phyloP scores from a whole-genome alignment of 2,888 invertebrate species.

The Lomographa bimaculata region DNA sequence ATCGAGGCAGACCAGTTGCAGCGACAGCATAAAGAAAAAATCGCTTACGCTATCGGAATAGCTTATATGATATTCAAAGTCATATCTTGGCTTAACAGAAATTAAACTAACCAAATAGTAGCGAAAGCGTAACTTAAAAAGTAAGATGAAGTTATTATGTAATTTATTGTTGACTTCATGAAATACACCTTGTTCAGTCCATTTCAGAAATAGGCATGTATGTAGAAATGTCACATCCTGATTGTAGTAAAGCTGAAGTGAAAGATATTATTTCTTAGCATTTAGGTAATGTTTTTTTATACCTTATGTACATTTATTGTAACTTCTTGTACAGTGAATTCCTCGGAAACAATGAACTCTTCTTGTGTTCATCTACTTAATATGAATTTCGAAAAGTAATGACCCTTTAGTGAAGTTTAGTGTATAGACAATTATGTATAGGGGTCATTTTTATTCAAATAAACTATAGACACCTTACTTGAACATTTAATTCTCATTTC shows the following conservation, averaged over 20 bases:
- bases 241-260: constrained; percentile 56
- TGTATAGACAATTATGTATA: constrained; percentile 53
- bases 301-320: constrained; percentile 54
- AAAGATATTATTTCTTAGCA: constrained; percentile 62
- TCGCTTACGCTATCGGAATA: constrained; percentile 92
- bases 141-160: constrained; percentile 65
- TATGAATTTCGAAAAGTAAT: constrained; percentile 63
- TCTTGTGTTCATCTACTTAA: constrained; percentile 48
- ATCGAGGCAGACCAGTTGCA: constrained; percentile 94
- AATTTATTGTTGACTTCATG: constrained; percentile 64
- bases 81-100: constrained; percentile 89
- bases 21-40: constrained; percentile 93
- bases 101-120: constrained; percentile 53
- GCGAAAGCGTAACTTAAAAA: constrained; percentile 51
- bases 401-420: constrained; percentile 51
- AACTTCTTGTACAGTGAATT: constrained; percentile 63
- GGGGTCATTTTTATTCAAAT: constrained; percentile 69
- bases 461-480: constrained; percentile 52
- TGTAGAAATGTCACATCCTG: constrained; percentile 47
- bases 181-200: constrained; percentile 46
- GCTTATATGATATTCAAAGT: constrained; percentile 94
- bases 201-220: constrained; percentile 45
- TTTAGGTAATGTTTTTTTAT: constrained; percentile 72
- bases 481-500: constrained; percentile 16
- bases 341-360: constrained; percentile 44